phyloP scores from a whole-genome alignment of 2,797 vertebrate species.

The Peromyscus eremicus region DNA sequence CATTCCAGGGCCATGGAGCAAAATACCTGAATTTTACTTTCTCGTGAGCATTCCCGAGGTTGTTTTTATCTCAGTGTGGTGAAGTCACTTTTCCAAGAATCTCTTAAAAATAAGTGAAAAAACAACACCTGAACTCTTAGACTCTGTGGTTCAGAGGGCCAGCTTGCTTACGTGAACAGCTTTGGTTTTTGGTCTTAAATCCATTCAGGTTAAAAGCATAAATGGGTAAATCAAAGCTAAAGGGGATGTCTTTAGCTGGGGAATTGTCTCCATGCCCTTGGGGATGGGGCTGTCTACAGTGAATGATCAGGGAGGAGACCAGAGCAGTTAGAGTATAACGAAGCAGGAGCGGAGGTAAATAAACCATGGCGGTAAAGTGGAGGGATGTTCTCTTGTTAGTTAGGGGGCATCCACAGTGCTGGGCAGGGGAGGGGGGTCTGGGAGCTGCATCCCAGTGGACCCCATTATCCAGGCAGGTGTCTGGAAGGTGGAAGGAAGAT shows the following conservation, averaged over 20 bases:
- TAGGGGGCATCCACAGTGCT: not conserved
- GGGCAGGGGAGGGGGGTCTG: not conserved
- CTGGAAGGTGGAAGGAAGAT: not conserved
- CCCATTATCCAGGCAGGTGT: too few relatives aligned
- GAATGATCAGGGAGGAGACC: not conserved
- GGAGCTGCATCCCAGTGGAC: accelerated
- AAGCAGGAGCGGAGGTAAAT: not conserved
- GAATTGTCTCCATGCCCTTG: not conserved
- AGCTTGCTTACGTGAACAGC: not conserved
- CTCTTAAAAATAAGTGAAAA: not conserved
- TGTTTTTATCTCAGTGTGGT: not conserved
- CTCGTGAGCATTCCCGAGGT: not conserved
- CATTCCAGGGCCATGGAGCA: not conserved
- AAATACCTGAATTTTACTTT: not conserved
- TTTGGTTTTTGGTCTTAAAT: not conserved
- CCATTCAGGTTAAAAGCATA: not conserved
- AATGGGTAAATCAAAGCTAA: not conserved
- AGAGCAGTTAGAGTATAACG: too few relatives aligned
- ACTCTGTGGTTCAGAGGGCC: not conserved
- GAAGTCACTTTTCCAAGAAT: not conserved
- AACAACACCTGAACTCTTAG: not conserved
- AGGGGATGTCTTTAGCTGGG: not conserved
- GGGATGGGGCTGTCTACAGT: not conserved
- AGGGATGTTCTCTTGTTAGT: not conserved
- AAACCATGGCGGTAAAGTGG: too few relatives aligned